These are phyloP conservation scores for Cybosia mesomella DNA, from an alignment of 2,888 invertebrate species.

Conservation along the genomic window DNA sequence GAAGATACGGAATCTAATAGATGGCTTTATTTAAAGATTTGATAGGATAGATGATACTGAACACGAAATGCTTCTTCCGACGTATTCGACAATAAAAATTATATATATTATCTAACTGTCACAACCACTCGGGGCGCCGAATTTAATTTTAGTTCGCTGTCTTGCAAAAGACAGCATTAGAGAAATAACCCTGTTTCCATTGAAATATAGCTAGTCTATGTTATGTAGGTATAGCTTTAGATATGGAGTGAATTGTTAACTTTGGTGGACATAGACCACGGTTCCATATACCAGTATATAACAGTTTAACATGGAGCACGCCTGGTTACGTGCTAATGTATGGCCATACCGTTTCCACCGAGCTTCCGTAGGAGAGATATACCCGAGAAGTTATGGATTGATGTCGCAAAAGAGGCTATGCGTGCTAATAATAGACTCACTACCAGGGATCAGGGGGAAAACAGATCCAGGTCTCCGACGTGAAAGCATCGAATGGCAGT, in stretches of 20 bases:
- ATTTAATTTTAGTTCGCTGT: slow-evolving; percentile 35
- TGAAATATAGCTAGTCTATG: not conserved
- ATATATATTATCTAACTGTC: slow-evolving; percentile 31
- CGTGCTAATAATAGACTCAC: no score
- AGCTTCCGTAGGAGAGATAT: no score
- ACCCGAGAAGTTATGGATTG: no score
- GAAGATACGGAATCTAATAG: not conserved
- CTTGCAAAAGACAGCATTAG: not conserved
- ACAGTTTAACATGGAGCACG: no score
- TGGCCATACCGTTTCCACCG: no score
- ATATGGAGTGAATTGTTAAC: not conserved
- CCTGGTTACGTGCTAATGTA: no score
- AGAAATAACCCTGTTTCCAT: not conserved
- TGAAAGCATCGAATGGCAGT: no score
- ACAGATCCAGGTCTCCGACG: not conserved
- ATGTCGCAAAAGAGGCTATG: no score
- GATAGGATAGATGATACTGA: not conserved
- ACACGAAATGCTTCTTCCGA: slow-evolving; percentile 2
- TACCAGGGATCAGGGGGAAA: not conserved
- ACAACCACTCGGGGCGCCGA: slow-evolving; percentile 27
- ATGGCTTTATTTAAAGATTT: not conserved
- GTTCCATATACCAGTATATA: no score
- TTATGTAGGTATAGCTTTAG: not conserved
- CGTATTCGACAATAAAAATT: not conserved
- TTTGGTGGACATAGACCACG: no score